A percentile compares a stretch with the other conserved stretches of the same genome.
Evolutionary conservation across 2,888 invertebrate species (phyloP).

Genomic region (Ormyrus pomaceus): DNA sequence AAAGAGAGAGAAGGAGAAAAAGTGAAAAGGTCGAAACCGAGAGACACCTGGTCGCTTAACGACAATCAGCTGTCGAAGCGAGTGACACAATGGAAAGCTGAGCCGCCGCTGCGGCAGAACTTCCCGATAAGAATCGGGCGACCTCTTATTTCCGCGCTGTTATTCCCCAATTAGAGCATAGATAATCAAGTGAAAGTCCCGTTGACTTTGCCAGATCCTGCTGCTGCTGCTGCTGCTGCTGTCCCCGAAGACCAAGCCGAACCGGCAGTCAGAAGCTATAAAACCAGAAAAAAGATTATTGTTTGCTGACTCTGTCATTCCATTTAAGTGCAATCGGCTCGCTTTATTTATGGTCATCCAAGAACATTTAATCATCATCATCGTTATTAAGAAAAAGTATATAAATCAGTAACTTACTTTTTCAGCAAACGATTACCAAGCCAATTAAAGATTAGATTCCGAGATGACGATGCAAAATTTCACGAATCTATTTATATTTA

Average conservation of each 20-base stretch:
- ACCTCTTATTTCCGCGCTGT: slow-evolving; percentile 27
- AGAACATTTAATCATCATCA: too few relatives aligned
- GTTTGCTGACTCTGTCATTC: too few relatives aligned
- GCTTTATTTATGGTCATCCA: too few relatives aligned
- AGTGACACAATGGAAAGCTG: slow-evolving; percentile 24
- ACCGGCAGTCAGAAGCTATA: neutral
- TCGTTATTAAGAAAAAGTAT: too few relatives aligned
- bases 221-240: neutral
- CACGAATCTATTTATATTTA: too few relatives aligned
- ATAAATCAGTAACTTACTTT: too few relatives aligned
- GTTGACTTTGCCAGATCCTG: slow-evolving; percentile 27
- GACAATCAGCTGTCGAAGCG: slow-evolving; percentile 51
- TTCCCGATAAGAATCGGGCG: slow-evolving; percentile 43
- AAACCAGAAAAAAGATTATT: slow-evolving; percentile 9
- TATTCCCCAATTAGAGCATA: slow-evolving; percentile 45
- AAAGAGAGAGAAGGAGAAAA: neutral
- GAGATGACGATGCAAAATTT: too few relatives aligned
- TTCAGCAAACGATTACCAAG: too few relatives aligned
- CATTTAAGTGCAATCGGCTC: too few relatives aligned
- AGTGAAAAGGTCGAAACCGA: slow-evolving; percentile 24
- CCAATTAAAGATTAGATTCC: too few relatives aligned
- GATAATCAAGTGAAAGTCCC: slow-evolving; percentile 50
- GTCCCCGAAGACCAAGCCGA: slow-evolving; percentile 18
- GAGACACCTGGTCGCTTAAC: slow-evolving; percentile 40
- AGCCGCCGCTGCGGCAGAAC: neutral